A percentile compares a stretch with the other conserved stretches of the same genome.
Conservation (phyloP, 1,140 invertebrate species). For the Thereuonema tuberculata region DNA sequence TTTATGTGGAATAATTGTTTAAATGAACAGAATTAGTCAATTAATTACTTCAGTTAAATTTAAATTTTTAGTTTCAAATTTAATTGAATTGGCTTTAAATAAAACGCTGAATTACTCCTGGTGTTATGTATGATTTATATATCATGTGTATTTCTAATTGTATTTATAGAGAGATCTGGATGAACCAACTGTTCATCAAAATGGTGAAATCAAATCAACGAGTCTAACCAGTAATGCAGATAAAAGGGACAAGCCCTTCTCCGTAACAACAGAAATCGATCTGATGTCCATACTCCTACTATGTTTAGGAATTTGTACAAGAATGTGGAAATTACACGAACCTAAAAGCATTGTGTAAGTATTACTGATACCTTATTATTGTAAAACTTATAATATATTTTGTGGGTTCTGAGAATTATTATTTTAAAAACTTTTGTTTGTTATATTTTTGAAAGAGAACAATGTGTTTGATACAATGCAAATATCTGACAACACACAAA, state of each 20-base stretch:
- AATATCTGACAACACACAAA: neutral
- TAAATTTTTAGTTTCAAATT: no score
- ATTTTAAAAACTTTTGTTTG: neutral
- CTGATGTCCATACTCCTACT: slow-evolving; percentile 56
- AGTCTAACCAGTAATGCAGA: neutral
- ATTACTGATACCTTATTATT: slow-evolving; percentile 5
- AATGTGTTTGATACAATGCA: neutral
- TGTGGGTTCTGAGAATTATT: neutral
- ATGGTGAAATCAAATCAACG: neutral
- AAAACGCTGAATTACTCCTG: no score
- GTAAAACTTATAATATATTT: neutral
- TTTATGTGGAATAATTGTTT: no score
- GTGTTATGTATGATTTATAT: no score
- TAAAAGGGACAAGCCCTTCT: slow-evolving; percentile 6
- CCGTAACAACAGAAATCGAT: slow-evolving; percentile 40
- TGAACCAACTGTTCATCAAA: no score
- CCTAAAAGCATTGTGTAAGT: slow-evolving; percentile 83
- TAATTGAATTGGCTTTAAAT: no score
- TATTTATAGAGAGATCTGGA: no score
- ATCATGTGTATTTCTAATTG: no score
- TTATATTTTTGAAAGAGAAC: neutral
- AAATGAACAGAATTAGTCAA: no score
- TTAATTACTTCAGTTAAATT: no score
- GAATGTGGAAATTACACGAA: slow-evolving; percentile 68
- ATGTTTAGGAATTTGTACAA: slow-evolving; percentile 49